phyloP scores from a whole-genome alignment of 2,113 vertebrate species.

The Oreochromis tanganicae region DNA sequence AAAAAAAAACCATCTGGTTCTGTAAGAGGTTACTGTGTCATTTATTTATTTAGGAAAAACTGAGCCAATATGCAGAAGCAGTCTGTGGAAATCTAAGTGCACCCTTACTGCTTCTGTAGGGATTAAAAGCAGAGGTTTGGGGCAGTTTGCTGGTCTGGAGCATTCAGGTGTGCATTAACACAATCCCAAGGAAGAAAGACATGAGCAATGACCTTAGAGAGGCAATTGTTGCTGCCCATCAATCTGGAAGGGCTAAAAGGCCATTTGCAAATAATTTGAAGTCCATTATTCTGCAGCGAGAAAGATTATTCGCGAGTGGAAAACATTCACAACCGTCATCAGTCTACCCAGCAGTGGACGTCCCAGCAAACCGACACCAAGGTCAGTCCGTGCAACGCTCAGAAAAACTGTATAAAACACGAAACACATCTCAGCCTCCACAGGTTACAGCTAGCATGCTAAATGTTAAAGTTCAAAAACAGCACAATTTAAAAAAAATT shows the following conservation, averaged over 20 bases:
- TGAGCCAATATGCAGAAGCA: not conserved
- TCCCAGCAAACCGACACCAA: not conserved
- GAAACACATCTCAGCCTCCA: not conserved
- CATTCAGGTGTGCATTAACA: not conserved
- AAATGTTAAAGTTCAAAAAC: not conserved
- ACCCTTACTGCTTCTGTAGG: not conserved
- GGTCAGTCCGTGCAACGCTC: not conserved
- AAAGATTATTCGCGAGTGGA: not conserved
- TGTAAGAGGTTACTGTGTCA: not conserved
- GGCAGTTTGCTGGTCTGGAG: not conserved
- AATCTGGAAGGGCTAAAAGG: not conserved
- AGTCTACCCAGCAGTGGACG: not conserved
- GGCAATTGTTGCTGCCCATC: not conserved
- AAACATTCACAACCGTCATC: not conserved
- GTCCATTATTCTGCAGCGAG: not conserved
- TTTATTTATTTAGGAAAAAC: not conserved
- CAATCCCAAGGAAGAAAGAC: not conserved
- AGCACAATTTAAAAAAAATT: rapidly evolving
- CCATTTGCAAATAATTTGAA: not conserved
- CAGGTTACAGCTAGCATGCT: not conserved
- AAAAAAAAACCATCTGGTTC: not conserved
- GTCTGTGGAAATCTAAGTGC: not conserved
- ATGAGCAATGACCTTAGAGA: not conserved
- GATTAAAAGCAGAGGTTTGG: not conserved
- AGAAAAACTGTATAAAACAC: not conserved